These are phyloP conservation scores for Melolontha melolontha DNA, from an alignment of 2,888 invertebrate genomes.

Conservation along the genomic window DNA sequence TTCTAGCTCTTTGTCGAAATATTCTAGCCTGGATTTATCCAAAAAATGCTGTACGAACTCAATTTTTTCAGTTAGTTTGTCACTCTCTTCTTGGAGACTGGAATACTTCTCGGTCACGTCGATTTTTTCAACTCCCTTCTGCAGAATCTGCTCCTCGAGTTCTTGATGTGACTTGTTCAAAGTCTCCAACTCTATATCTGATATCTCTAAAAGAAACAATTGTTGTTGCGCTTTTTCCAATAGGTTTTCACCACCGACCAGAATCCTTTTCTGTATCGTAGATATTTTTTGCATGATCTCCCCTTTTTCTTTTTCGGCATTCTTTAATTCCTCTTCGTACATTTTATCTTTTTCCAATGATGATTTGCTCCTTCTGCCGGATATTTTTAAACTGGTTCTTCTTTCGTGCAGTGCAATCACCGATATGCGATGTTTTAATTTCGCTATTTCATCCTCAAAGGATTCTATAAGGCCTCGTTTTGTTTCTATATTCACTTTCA, in stretches of 20 bases:
- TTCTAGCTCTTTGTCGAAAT: constrained; percentile 85
- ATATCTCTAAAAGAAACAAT: constrained; percentile 84
- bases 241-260: constrained; percentile 96
- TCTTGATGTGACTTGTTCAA: constrained; percentile 81
- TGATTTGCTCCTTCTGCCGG: constrained; percentile 69
- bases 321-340: constrained; percentile 63
- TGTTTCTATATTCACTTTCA: constrained; percentile 94
- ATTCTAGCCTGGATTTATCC: constrained; percentile 81
- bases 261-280: constrained; percentile 87
- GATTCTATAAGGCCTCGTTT: constrained; percentile 87
- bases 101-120: constrained; percentile 92
- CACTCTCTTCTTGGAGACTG: constrained; percentile 91
- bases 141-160: constrained; percentile 81
- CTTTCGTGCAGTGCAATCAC: constrained; percentile 21
- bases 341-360: constrained; percentile 49
- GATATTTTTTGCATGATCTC: constrained; percentile 70
- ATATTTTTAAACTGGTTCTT: constrained; percentile 71
- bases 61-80: constrained; percentile 89
- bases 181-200: constrained; percentile 81
- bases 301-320: constrained; percentile 67
- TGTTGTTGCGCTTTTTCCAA: constrained; percentile 95
- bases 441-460: constrained; percentile 94
- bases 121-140: constrained; percentile 87
- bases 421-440: constrained; percentile 77
- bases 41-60: constrained; percentile 85